These are phyloP conservation scores for Enteromius anoplus DNA, from an alignment of 2,797 vertebrate genomes.

Conservation along the genomic window DNA sequence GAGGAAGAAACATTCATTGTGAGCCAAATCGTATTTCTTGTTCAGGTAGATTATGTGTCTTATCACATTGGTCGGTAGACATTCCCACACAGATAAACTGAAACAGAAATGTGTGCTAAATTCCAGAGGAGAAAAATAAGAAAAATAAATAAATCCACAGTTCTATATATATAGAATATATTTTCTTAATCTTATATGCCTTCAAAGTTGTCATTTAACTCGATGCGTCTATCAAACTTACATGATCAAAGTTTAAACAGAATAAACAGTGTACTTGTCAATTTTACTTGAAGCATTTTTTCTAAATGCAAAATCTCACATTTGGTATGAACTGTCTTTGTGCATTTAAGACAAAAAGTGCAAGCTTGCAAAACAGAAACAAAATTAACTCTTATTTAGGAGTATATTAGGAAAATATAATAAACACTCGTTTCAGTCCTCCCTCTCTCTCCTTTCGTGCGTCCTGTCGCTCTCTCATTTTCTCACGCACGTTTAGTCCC, in stretches of 20 bases:
- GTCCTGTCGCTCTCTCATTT: conserved; percentile 21
- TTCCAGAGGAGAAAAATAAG: neutral
- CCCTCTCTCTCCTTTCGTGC: neutral
- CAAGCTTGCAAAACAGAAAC: neutral
- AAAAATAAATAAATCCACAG: neutral
- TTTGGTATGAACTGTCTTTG: neutral
- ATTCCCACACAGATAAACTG: conserved; percentile 33
- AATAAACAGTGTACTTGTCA: neutral
- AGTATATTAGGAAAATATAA: neutral
- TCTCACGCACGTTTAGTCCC: conserved; percentile 31
- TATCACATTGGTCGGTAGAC: neutral
- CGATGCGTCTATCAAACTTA: neutral
- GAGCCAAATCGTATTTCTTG: conserved; percentile 39
- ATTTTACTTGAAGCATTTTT: neutral
- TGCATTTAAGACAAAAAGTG: neutral
- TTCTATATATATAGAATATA: neutral
- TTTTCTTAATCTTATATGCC: neutral
- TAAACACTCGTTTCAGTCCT: neutral
- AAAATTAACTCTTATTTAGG: neutral
- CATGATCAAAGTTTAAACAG: neutral
- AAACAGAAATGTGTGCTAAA: conserved; percentile 24
- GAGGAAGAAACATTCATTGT: conserved; percentile 46
- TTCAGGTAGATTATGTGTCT: conserved; percentile 30
- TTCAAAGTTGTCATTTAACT: neutral
- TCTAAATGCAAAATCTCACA: neutral